Percentiles rank a stretch among this genome's conserved stretches.
These are phyloP conservation scores for Adoxophyes honmai DNA, from an alignment of 1,140 invertebrate species.

Conservation along the genomic window DNA sequence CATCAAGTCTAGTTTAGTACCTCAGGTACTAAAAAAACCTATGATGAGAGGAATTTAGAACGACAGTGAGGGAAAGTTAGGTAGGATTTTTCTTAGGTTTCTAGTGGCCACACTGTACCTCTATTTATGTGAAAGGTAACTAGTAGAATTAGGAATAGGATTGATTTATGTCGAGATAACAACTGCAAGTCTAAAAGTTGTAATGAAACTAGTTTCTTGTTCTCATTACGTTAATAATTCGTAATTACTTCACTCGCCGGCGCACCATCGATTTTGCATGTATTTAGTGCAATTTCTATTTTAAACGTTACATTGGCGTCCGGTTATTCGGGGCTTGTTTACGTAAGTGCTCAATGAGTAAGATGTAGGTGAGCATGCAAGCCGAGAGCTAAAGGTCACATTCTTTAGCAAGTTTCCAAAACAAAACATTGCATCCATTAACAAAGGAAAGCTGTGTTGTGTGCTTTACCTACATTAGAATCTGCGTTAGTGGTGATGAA, in stretches of 20 bases:
- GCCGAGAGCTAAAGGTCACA: constrained; percentile 32
- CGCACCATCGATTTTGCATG: neutral
- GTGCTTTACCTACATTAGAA: no score
- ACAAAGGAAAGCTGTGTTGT: neutral
- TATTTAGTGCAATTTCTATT: constrained; percentile 31
- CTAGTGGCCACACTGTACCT: no score
- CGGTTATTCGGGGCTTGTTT: constrained; percentile 54
- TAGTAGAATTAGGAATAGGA: no score
- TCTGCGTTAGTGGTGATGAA: no score
- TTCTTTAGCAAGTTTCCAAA: constrained; percentile 25
- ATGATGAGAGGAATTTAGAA: no score
- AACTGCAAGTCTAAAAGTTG: neutral
- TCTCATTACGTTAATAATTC: neutral
- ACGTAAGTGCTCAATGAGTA: constrained; percentile 53
- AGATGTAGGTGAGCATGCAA: constrained; percentile 36
- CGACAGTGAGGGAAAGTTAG: no score
- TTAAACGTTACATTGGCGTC: constrained; percentile 35
- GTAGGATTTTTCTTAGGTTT: no score
- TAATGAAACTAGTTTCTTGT: neutral
- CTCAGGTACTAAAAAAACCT: no score
- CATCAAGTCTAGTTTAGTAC: no score
- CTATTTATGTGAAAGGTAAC: no score
- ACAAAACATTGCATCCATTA: neutral
- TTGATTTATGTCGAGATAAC: no score
- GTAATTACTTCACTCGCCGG: no score